These are phyloP conservation scores for Reticulitermes lucifugus DNA, from an alignment of 2,888 invertebrate species.

Conservation along the genomic window DNA sequence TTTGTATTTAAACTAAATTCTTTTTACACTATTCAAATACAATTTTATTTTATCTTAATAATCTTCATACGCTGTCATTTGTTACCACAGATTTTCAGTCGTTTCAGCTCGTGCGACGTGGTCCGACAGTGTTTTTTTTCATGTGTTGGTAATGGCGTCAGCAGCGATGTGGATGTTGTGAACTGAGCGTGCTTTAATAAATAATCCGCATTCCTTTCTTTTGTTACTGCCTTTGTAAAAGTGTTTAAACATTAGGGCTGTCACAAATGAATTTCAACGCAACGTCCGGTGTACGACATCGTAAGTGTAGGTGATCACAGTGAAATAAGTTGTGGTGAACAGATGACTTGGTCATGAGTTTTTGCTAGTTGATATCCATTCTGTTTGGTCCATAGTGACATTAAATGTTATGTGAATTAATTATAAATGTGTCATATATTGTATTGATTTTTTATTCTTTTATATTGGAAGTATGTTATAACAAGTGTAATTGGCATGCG, in stretches of 20 bases:
- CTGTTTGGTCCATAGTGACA: neutral
- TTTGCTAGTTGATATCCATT: neutral
- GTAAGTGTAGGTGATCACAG: constrained; percentile 55
- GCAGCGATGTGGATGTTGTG: neutral
- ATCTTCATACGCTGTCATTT: too few species aligned
- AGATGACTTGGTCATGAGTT: constrained; percentile 21
- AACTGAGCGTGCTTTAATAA: neutral
- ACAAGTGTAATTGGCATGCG: neutral
- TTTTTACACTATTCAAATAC: neutral
- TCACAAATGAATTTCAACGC: constrained; percentile 55
- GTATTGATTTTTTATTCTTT: neutral
- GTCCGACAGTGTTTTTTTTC: neutral
- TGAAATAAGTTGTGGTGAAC: constrained; percentile 52
- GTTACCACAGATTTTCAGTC: neutral
- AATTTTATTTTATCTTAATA: neutral
- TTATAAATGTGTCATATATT: neutral
- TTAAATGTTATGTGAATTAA: neutral
- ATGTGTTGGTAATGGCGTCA: constrained; percentile 5
- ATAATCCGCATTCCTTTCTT: neutral
- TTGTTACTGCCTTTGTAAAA: neutral
- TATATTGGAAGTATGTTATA: neutral
- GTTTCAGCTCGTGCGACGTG: neutral
- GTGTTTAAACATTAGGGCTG: neutral
- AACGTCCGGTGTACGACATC: constrained; percentile 54
- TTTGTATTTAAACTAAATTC: neutral